Evolutionary conservation across 2,797 vertebrate genomes (phyloP), one percentile per base, ranked within the genome.

Genomic region (Ibycter americanus): DNA sequence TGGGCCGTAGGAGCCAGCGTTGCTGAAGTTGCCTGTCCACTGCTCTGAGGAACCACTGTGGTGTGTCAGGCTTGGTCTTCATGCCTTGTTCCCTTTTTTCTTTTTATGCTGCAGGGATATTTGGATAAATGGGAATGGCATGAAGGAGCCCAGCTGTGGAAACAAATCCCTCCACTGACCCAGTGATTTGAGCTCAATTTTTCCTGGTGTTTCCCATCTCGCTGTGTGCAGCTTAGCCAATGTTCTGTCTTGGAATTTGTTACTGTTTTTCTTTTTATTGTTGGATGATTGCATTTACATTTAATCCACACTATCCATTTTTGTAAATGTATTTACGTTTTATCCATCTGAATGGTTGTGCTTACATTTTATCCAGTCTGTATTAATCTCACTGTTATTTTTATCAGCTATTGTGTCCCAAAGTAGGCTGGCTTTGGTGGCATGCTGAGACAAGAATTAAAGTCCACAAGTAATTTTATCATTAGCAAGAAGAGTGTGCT

Each of bases 71-170:
- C 31, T 55, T 81, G 32, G 19, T 22, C 10, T 63, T 92, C 47
- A 88, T 1, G 0, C 8, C 21, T 82, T 63, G 52, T 3, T 16
- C 31, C 14, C 15, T 22, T 68, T 56, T 26, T 31, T 44, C 32
- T 83, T n/a, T 71, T 61, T 51, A 12, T 5, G 5, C 7, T 26
- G 11, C 2, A 23, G 58, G 0, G 0, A 0, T 0, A 0, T 0
- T 1, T 21, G 6, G 19, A 18, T 81, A 56, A 86, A 67, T 4
- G 63, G 56, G 78, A 88, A 44, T 6, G n/a, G 6, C 36, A 10
- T 2, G 40, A 81, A 59, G 55, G 8, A 87, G 11, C 22, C 42
- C 38, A 65, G 52, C 61, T 63, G 5, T 23, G 42, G 40, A 42
- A 42, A 42, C 40, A 42, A 42, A 42, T 42, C 40, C 40, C 40